Evolutionary conservation across 1,140 invertebrate species (phyloP).

Genomic region (Brachionus calyciflorus): DNA sequence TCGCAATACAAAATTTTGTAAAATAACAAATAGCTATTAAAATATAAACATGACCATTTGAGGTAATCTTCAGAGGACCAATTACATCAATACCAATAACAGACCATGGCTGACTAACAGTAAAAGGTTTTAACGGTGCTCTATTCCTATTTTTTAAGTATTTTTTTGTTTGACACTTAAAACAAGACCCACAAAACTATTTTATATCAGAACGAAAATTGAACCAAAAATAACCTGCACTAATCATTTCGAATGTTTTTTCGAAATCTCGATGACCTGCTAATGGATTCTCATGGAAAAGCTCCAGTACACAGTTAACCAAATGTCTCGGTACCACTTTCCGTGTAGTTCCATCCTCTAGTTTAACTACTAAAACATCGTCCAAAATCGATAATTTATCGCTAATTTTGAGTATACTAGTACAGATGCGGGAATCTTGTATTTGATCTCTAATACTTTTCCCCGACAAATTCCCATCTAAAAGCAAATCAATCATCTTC

Average conservation of each 20-base stretch:
- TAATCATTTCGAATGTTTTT: conserved; percentile 13
- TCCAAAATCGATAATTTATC: not conserved
- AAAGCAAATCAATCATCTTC: not conserved
- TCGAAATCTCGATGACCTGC: not conserved
- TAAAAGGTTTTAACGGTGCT: conserved; percentile 8
- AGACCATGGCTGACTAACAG: conserved; percentile 46
- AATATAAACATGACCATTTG: conserved; percentile 52
- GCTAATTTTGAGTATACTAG: not conserved
- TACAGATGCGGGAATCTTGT: not conserved
- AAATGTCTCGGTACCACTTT: not conserved
- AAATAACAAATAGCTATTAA: conserved; percentile 56
- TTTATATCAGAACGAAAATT: no score
- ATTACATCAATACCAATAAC: conserved; percentile 48
- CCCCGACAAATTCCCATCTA: not conserved
- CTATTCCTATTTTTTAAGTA: not conserved
- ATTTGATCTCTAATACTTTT: not conserved
- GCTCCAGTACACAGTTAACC: not conserved
- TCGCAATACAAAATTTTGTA: conserved; percentile 56
- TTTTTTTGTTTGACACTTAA: no score
- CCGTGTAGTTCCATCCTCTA: not conserved
- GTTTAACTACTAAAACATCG: not conserved
- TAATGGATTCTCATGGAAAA: not conserved
- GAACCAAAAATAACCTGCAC: no score
- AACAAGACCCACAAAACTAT: no score
- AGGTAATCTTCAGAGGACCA: conserved; percentile 48